phyloP scores from a whole-genome alignment of 2,888 invertebrate species.

The Leucania comma region DNA sequence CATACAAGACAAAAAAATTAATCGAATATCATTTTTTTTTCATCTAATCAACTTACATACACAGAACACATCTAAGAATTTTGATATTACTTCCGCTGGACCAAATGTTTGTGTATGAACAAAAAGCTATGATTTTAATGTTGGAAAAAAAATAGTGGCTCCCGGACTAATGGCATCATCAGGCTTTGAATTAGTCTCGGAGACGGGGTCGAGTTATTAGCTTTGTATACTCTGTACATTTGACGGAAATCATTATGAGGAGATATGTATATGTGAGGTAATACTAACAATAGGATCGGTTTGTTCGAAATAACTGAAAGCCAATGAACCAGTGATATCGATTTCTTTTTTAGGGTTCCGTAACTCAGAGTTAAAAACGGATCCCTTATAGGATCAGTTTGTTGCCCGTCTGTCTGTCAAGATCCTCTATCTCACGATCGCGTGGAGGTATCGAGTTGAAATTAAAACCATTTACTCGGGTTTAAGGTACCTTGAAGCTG shows the following conservation, averaged over 20 bases:
- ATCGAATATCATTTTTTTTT: conserved; percentile 56
- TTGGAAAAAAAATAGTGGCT: conserved; percentile 66
- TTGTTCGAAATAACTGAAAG: neutral
- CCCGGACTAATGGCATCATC: conserved; percentile 79
- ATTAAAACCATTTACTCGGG: no score
- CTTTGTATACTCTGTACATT: conserved; percentile 61
- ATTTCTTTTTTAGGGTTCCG: no score
- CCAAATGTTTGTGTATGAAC: conserved; percentile 59
- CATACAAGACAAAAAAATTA: conserved; percentile 33
- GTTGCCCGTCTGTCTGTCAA: no score
- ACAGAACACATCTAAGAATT: conserved; percentile 30
- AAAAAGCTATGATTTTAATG: conserved; percentile 57
- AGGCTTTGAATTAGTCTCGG: conserved; percentile 76
- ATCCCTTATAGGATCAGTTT: no score
- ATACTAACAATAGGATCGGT: conserved; percentile 8
- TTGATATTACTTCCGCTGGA: conserved; percentile 61
- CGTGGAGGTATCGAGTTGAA: no score
- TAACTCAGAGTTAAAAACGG: no score
- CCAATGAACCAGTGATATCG: no score
- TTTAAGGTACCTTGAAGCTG: no score
- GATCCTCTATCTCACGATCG: no score
- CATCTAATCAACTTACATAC: conserved; percentile 30
- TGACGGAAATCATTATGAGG: conserved; percentile 66
- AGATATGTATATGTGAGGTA: conserved; percentile 61
- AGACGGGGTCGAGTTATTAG: conserved; percentile 71